These are phyloP conservation scores for Mimas tiliae DNA, from an alignment of 2,888 invertebrate genomes.

Conservation along the genomic window DNA sequence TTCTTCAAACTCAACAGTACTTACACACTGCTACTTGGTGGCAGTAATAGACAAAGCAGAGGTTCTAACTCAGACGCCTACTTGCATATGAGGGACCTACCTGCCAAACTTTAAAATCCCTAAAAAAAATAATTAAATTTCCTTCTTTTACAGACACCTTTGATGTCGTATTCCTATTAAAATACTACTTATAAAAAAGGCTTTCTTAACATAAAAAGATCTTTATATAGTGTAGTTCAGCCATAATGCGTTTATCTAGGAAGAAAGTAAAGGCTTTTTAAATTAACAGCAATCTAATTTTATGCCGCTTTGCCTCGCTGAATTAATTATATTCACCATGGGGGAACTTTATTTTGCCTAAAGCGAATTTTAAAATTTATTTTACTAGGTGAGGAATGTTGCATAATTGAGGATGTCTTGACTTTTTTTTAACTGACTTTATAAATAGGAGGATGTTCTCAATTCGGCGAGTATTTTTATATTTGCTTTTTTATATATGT, in stretches of 20 bases:
- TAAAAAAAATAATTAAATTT: too few species aligned
- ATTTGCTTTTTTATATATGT: too few species aligned
- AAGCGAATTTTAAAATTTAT: constrained; percentile 10
- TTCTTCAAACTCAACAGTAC: too few species aligned
- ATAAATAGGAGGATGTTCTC: too few species aligned
- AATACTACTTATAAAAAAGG: background rate
- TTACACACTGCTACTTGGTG: too few species aligned
- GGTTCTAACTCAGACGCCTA: too few species aligned
- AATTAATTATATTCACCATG: constrained; percentile 17
- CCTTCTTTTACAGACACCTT: too few species aligned
- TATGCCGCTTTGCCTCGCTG: constrained; percentile 22
- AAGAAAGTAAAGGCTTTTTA: constrained; percentile 17
- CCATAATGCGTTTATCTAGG: constrained; percentile 6
- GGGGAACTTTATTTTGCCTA: constrained; percentile 8
- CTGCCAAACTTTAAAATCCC: too few species aligned
- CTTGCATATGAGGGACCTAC: too few species aligned
- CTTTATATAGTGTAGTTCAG: constrained; percentile 3
- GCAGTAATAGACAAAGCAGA: too few species aligned
- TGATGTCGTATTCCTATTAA: too few species aligned
- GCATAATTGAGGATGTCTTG: background rate
- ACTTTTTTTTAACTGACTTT: background rate
- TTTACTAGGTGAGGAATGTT: background rate
- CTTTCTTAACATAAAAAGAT: background rate
- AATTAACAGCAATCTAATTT: constrained; percentile 27
- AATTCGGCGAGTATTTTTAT: too few species aligned